phyloP scores from a whole-genome alignment of 2,888 invertebrate genomes.

The Netelia inedita region DNA sequence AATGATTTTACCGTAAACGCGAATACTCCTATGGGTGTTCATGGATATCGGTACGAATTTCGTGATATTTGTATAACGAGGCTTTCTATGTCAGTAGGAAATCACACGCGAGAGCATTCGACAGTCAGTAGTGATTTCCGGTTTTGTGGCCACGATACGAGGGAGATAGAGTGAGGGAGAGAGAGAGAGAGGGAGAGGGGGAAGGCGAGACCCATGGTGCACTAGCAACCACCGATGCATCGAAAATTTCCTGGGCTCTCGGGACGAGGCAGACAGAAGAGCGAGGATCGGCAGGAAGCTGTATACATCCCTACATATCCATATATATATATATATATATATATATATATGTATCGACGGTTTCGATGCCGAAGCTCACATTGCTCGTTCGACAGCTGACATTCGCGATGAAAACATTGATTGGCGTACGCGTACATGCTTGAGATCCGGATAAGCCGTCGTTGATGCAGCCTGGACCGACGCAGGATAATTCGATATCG shows the following conservation, averaged over 20 bases:
- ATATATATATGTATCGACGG: slow-evolving; percentile 38
- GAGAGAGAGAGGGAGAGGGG: not conserved
- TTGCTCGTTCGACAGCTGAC: slow-evolving; percentile 62
- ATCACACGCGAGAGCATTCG: slow-evolving; percentile 43
- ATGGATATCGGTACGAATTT: not conserved
- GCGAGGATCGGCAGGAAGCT: slow-evolving; percentile 37
- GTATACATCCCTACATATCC: too few species aligned
- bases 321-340: not conserved
- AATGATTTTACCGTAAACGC: not conserved
- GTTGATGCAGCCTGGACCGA: slow-evolving; percentile 1
- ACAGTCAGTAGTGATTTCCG: slow-evolving; percentile 50
- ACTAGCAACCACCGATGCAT: slow-evolving; percentile 16
- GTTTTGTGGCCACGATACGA: slow-evolving; percentile 29
- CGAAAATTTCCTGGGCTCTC: slow-evolving; percentile 41
- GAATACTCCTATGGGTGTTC: not conserved
- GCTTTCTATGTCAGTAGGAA: slow-evolving; percentile 29
- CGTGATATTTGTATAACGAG: not conserved
- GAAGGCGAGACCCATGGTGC: slow-evolving; percentile 9
- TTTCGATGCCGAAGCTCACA: slow-evolving; percentile 20
- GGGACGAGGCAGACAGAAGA: slow-evolving; percentile 1
- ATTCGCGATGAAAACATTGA: slow-evolving; percentile 55
- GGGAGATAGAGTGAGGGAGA: not conserved
- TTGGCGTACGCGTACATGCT: slow-evolving; percentile 32
- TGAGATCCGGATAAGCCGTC: not conserved
- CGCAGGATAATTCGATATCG: slow-evolving; percentile 34